Base-by-base conservation (phyloP, 2,797 vertebrate genomes). In the Sebastes matsubarae region DNA sequence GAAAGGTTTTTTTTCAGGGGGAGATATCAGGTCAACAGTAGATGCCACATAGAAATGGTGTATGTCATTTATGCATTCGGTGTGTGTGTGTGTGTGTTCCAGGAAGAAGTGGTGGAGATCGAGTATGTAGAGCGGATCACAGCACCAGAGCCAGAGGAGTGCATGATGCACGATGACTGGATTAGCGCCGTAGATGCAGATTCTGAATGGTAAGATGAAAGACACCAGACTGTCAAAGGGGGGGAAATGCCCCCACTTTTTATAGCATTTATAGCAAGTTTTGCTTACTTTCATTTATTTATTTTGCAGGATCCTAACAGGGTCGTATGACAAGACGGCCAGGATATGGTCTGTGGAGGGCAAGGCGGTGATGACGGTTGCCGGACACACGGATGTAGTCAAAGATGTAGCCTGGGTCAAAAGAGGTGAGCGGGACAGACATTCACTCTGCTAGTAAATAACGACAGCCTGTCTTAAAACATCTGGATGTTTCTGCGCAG, bases 81-180 rank as follows among this genome's bases (percentile, higher is more conserved):
- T 46, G 42, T 46, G 54, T 89, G 34, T 87, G 22, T 89, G 78
- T 86, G 61, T 81, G 59, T 75, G 52, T 91, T 88, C 42, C 88
- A 99, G 99, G 99, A 99, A 97, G 98, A 99, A 7, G 99, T 99
- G 65, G 97, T 99, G 87, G 98, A 98, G 90, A 96, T 99, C 0
- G 98, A 99, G 72, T 99, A 99, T 5, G 97, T 99, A 46, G 97
- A 99, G 93, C 96, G 96, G 77, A 97, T 98, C 54, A 97, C 95
- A 3, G 98, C 98, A 2, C 99, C 98, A 3, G 97, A 99, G 87
- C 97, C 98, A 0, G 97, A 99, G 90, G 97, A 99, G 80, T 99
- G 98, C 79, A 96, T 99, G 92, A 96, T 99, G 93, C 98, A 99
- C 0, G 98, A 99, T 10, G 99, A 99, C 92, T 99, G 99, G 99